Evolutionary conservation across 2,113 vertebrate genomes (phyloP), one percentile per base, ranked within the genome.

Genomic region (Psittacara wagleri): DNA sequence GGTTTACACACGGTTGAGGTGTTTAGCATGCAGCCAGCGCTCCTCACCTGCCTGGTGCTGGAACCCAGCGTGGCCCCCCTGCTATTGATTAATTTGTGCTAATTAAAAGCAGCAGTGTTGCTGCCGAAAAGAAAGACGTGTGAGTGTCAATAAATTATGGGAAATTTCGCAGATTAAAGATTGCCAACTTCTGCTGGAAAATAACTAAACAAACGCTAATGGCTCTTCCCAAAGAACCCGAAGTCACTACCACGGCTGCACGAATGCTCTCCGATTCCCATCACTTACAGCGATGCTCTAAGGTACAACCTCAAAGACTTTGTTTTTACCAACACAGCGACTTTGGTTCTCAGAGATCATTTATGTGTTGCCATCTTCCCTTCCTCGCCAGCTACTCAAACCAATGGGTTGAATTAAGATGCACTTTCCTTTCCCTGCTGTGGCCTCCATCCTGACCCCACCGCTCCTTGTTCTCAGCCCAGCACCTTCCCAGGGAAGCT

Each of bases 61-160:
- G 91, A 96, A 88, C 93, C 31, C 97, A 95, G 94, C 92, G 4
- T 87, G 96, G 93, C 90, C 97, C 93, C 95, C 93, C 96, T 68
- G 92, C 96, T 97, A 98, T 97, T 97, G 97, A 97, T 97, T 98
- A 96, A 98, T 98, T 97, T 97, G 94, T 2, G 25, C 97, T 98
- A 98, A 98, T 98, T 97, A 97, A 97, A 97, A 96, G 87, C 96
- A 95, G 96, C 96, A 90, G 97, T 91, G 96, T 95, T 97, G 96
- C 94, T 94, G 91, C 88, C 83, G 90, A 93, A 93, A 92, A 96
- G 92, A 95, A 96, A 97, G 96, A 97, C 95, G 92, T 86, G 92
- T 96, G 96, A 97, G 96, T 97, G 97, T 97, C 97, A 97, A 97
- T 97, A 97, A 97, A 97, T 97, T 96, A 96, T 78, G 91, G 94